These are phyloP conservation scores for Phaenicophaeus curvirostris DNA, from an alignment of 2,797 vertebrate genomes.

Conservation along the genomic window DNA sequence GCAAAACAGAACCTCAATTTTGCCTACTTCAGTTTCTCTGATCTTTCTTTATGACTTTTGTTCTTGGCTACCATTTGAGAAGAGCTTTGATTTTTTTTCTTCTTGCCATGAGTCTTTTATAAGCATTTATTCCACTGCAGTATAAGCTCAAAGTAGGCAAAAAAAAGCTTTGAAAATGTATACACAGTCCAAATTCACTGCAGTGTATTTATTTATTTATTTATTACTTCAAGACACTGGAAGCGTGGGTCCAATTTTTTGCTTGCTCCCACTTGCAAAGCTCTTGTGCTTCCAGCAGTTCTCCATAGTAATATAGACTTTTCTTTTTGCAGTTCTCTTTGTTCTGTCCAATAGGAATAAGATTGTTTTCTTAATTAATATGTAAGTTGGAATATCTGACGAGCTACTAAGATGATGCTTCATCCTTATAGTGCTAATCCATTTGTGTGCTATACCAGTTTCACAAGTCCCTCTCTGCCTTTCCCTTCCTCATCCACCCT, in stretches of 20 bases:
- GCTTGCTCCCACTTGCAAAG: neutral
- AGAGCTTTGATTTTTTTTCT: neutral
- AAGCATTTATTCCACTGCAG: neutral
- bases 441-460: neutral
- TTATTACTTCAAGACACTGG: neutral
- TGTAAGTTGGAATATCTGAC: neutral
- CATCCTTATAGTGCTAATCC: neutral
- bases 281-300: neutral
- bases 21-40: neutral
- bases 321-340: neutral
- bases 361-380: neutral
- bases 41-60: neutral
- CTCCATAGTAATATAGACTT: neutral
- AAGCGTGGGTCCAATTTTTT: neutral
- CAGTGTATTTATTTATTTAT: neutral
- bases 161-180: neutral
- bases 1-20: neutral
- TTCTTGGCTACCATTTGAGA: neutral
- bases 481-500: neutral
- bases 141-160: neutral
- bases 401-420: neutral
- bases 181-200: neutral
- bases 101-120: neutral
- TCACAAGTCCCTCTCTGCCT: neutral
- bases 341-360: neutral